phyloP scores from a whole-genome alignment of 2,888 invertebrate genomes.

The Axea sp. region DNA sequence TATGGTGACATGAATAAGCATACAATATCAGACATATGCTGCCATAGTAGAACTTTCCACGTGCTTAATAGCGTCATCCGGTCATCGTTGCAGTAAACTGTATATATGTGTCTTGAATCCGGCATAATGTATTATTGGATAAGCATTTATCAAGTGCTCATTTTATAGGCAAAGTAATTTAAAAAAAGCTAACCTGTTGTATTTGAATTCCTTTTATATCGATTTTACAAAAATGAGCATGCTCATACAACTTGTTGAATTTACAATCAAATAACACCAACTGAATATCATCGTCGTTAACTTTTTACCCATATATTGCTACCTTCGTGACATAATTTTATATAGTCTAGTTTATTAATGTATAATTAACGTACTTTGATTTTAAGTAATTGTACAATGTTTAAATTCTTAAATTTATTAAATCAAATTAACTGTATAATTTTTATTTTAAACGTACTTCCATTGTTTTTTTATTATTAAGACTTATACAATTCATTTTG shows the following conservation, averaged over 20 bases:
- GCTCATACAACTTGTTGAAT: slow-evolving; percentile 17
- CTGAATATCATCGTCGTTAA: slow-evolving; percentile 26
- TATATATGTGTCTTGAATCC: slow-evolving; percentile 47
- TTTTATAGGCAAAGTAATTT: slow-evolving; percentile 34
- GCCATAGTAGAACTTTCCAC: slow-evolving; percentile 54
- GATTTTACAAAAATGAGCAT: slow-evolving; percentile 9
- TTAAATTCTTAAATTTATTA: no score
- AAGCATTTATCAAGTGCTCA: slow-evolving; percentile 46
- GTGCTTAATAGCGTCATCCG: slow-evolving; percentile 58
- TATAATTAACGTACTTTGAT: slow-evolving; percentile 12
- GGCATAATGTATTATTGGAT: slow-evolving; percentile 29
- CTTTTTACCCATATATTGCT: slow-evolving; percentile 19
- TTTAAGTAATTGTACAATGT: no score
- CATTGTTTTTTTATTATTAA: no score
- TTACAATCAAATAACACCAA: slow-evolving; percentile 16
- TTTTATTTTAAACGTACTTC: no score
- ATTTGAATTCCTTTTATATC: slow-evolving; percentile 18
- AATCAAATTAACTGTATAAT: no score
- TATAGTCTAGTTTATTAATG: slow-evolving; percentile 2
- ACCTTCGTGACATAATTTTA: slow-evolving; percentile 30
- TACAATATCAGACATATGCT: slow-evolving; percentile 50
- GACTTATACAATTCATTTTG: no score
- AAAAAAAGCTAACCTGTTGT: slow-evolving; percentile 26
- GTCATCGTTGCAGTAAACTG: slow-evolving; percentile 50
- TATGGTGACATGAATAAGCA: slow-evolving; percentile 56